phyloP scores from a whole-genome alignment of 2,113 vertebrate genomes.

The Pica pica region DNA sequence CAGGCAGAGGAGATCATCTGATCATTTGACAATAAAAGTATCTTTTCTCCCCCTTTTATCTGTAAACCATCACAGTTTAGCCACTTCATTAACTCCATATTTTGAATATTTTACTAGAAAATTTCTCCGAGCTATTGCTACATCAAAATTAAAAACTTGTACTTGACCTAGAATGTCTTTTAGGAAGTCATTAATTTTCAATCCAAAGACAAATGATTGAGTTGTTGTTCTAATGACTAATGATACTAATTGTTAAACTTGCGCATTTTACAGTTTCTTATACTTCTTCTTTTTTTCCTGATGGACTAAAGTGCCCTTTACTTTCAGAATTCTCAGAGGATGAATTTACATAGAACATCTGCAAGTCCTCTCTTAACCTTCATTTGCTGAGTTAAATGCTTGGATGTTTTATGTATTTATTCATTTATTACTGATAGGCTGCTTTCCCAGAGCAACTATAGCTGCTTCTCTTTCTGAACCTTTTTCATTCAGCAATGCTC shows the following conservation, averaged over 20 bases:
- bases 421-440: background rate
- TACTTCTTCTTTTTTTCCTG: background rate
- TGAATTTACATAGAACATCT: background rate
- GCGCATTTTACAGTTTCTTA: background rate
- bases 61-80: background rate
- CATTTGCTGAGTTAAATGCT: background rate
- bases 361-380: background rate
- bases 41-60: background rate
- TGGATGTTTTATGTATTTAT: background rate
- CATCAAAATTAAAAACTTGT: background rate
- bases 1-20: background rate
- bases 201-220: background rate
- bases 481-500: background rate
- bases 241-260: background rate
- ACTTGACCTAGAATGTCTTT: background rate
- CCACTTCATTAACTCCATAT: background rate
- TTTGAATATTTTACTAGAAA: conserved; percentile 13
- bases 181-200: conserved; percentile 17
- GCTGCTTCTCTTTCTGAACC: background rate
- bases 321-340: background rate
- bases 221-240: background rate
- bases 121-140: background rate
- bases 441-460: background rate
- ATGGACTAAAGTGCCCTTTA: background rate
- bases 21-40: background rate